Conservation (phyloP, 2,797 vertebrate species). For the Menidia menidia region DNA sequence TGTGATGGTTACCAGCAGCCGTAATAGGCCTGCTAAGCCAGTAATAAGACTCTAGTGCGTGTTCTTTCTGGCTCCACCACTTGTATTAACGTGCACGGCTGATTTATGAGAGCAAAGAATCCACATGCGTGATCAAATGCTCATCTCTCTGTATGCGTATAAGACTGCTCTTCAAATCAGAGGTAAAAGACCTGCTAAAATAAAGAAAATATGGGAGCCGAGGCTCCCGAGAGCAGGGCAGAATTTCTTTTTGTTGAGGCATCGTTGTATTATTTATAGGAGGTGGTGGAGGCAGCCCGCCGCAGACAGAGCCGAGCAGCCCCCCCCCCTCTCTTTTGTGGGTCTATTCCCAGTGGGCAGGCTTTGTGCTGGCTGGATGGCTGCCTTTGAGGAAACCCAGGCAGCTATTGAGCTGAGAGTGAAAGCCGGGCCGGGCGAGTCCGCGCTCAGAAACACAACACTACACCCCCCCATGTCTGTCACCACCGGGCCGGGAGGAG, state of each 20-base stretch:
- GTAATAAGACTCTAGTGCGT: too few relatives aligned
- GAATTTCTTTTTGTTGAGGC: slow-evolving; percentile 65
- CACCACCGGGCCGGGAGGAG: slow-evolving; percentile 53
- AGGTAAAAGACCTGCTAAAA: slow-evolving; percentile 14
- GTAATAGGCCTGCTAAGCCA: too few relatives aligned
- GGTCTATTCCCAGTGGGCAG: slow-evolving; percentile 78
- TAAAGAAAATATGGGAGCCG: slow-evolving; percentile 43
- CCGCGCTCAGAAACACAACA: slow-evolving; percentile 54
- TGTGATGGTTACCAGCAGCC: too few relatives aligned
- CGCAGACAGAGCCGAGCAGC: slow-evolving; percentile 63
- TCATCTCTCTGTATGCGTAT: not conserved
- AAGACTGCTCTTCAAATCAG: slow-evolving; percentile 2
- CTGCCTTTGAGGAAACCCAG: slow-evolving; percentile 72
- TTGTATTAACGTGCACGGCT: too few relatives aligned
- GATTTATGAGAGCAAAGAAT: too few relatives aligned
- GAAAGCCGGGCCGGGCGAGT: slow-evolving; percentile 60
- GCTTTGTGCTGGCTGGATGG: slow-evolving; percentile 77
- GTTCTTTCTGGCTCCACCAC: too few relatives aligned
- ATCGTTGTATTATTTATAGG: slow-evolving; percentile 76
- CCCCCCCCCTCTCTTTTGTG: slow-evolving; percentile 70
- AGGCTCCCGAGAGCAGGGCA: slow-evolving; percentile 48
- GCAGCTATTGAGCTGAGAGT: slow-evolving; percentile 68
- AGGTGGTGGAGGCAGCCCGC: slow-evolving; percentile 72
- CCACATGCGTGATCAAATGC: not conserved
- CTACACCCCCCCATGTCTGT: slow-evolving; percentile 71